Evolutionary conservation across 2,888 invertebrate species (phyloP), one percentile per base, ranked within the genome.

Genomic region (Pomacea canaliculata): DNA sequence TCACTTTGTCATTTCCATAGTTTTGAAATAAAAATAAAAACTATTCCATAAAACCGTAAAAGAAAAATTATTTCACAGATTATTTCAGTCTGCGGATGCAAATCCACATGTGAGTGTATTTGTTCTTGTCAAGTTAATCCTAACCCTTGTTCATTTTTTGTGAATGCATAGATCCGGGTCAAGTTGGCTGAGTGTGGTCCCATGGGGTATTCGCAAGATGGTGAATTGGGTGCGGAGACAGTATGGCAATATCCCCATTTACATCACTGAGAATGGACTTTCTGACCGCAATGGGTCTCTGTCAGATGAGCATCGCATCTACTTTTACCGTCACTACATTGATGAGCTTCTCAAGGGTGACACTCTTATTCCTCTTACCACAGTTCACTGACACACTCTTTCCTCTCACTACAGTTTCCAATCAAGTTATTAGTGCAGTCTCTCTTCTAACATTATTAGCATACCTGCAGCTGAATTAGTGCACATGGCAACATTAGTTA

Each of bases 301-400:
- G 48, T 76, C 83, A 7, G 90, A 90, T 76, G 65, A 81, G 7
- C 80, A 84, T 68, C 81, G 90, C 66, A 81, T 88, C 62, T 77
- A 82, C 71, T 89, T 78, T 83, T 87, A 86, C 76, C 83, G 83
- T n/a, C 74, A 79, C 9, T 88, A 90, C 82, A 86, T 88, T 69
- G 88, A 88, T 76, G 87, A 89, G 73, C 85, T 89, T 37, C 83
- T 89, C 0, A 89, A 90, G 86, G 90, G 90, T 89, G 74, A 68
- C 37, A 18, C 37, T 37, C 37, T 37, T 5, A 5, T 37, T 37
- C 37, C 37, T 37, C 37, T 37, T 5, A 5, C 37, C 1, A 37
- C 37, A 37, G 37, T 37, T 37, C 37, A 18, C 62, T 19, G 62
- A 62, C n/a, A 62, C n/a, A 5, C n/a, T 62, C 19, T 62, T 62